Evolutionary conservation across 2,888 invertebrate genomes (phyloP).

Genomic region (Melieria crassipennis): DNA sequence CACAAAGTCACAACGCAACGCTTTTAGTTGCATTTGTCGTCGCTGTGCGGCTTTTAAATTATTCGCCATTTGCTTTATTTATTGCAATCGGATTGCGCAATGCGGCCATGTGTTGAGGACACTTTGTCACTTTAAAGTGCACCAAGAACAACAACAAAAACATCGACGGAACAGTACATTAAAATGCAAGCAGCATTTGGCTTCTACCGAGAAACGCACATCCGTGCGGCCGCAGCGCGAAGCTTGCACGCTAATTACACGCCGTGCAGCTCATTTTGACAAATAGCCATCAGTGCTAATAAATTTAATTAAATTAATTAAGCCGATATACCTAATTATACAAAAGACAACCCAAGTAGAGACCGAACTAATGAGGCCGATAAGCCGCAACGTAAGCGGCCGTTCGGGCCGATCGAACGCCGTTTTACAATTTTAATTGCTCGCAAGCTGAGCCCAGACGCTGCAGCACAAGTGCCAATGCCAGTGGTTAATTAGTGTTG

Average conservation of each 20-base stretch:
- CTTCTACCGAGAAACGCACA: neutral
- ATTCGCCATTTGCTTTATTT: too few relatives aligned
- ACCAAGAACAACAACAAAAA: too few relatives aligned
- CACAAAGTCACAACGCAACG: too few relatives aligned
- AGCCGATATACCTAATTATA: slow-evolving; percentile 16
- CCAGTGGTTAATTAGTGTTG: too few relatives aligned
- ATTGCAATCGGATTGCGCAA: too few relatives aligned
- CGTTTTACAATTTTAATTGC: slow-evolving; percentile 13
- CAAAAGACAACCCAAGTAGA: slow-evolving; percentile 14
- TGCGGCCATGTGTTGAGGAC: too few relatives aligned
- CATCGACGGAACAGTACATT: neutral
- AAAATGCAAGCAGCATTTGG: slow-evolving; percentile 3
- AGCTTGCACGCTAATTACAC: slow-evolving; percentile 18
- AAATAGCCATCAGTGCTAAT: slow-evolving; percentile 20
- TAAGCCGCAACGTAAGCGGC: neutral
- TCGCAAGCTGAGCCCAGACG: neutral
- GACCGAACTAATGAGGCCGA: slow-evolving; percentile 24
- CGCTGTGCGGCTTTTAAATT: too few relatives aligned
- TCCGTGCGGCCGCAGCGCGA: neutral
- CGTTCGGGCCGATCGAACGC: neutral
- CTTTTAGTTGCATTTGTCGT: too few relatives aligned
- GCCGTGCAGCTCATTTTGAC: slow-evolving; percentile 10
- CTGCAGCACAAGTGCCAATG: neutral
- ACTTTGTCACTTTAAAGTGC: too few relatives aligned
- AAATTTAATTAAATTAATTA: slow-evolving; percentile 31